Base-by-base conservation (phyloP, 2,113 vertebrate species). In the Crotalus horridus region DNA sequence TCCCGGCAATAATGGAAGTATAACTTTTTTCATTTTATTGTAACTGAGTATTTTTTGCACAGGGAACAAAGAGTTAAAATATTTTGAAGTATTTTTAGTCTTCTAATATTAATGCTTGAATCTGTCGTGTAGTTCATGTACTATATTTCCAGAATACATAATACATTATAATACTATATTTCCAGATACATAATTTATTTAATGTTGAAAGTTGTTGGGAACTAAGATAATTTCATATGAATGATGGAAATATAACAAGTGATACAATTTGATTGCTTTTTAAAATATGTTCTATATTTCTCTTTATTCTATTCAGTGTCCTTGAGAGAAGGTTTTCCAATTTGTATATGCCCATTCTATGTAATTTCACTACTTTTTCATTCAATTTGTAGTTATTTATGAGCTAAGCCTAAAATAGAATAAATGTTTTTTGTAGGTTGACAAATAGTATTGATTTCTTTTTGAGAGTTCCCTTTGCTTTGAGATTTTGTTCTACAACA, bases 401-500 rank as follows among this genome's bases (percentile, higher is more conserved):
- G 33, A 81, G 54, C 43, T 88, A 81, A 43, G 91, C 85, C 58
- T 87, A 43, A 90, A 95, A 91, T n/a, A 91, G 39, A n/a, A 53
- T 93, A 51, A 94, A 95, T n/a, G 33, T 12, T n/a, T 94, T 94
- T 43, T 88, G 59, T n/a, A 46, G 20, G 86, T 56, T 61, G 94
- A 85, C 13, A 94, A 48, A 85, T 58, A 58, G 59, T 88, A 89
- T 39, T 89, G 46, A 87, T 94, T 93, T 94, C 51, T 92, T 95
- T 92, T 54, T 53, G 6, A 1, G 0, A 46, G 13, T 33, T 90
- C 55, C 4, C 48, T 0, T 54, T 87, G 54, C 11, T 93, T 48
- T 89, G 94, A 15, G 48, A 21, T 95, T 96, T 96, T 95, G 81
- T 94, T 89, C 93, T 94, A 85, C 86, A 96, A 96, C 97, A 94